phyloP scores from a whole-genome alignment of 2,797 vertebrate species.

The Syngnathus acus region DNA sequence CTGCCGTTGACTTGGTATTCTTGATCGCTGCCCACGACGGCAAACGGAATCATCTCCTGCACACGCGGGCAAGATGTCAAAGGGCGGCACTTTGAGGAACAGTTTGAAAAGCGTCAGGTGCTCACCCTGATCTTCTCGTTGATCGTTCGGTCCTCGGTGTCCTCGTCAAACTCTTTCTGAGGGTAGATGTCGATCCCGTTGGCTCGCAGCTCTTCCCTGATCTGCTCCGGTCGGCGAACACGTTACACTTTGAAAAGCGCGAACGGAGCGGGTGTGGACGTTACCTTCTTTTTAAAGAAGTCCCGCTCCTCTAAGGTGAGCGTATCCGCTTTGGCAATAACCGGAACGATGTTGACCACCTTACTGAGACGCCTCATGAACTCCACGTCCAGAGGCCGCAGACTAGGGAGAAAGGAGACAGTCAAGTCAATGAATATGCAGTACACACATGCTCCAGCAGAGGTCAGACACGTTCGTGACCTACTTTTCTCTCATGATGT shows the following conservation, averaged over 20 bases:
- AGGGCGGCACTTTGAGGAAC: no score
- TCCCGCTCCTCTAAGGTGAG: conserved; percentile 94
- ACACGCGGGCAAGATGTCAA: neutral
- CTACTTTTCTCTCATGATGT: conserved; percentile 7
- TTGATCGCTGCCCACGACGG: conserved; percentile 95
- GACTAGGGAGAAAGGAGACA: conserved; percentile 57
- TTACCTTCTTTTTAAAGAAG: conserved; percentile 92
- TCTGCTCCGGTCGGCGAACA: conserved; percentile 60
- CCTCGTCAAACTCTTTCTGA: conserved; percentile 96
- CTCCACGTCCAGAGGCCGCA: conserved; percentile 91
- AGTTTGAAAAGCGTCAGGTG: neutral
- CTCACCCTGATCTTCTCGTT: conserved; percentile 95
- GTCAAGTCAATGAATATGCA: neutral
- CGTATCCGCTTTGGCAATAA: conserved; percentile 95
- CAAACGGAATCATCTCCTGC: conserved; percentile 98
- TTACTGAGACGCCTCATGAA: conserved; percentile 98
- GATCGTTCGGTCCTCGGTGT: conserved; percentile 85
- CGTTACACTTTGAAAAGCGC: conserved; percentile 5
- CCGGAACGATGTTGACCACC: conserved; percentile 95
- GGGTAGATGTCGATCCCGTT: conserved; percentile 94
- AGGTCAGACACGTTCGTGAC: conserved; percentile 30
- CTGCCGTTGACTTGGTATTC: conserved; percentile 97
- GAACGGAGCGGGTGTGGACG: neutral
- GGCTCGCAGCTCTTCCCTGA: conserved; percentile 88
- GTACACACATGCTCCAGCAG: conserved; percentile 31